Conservation (phyloP, 2,888 invertebrate genomes). For the Chydorus sphaericus region DNA sequence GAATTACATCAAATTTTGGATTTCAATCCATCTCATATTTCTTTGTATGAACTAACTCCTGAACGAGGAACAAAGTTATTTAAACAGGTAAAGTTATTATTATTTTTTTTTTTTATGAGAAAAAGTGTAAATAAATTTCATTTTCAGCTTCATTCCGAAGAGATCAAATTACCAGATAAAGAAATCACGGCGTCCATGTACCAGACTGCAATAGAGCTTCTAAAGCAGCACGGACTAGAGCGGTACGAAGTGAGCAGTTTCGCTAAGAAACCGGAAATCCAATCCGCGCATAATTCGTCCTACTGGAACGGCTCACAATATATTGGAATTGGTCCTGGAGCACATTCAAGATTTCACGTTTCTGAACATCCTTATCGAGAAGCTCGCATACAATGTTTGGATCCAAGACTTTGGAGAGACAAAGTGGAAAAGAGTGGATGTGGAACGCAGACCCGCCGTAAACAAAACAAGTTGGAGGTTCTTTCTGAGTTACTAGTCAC, state of each 20-base stretch:
- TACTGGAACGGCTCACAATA: conserved; percentile 21
- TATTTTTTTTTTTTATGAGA: too few species aligned
- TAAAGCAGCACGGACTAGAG: conserved; percentile 6
- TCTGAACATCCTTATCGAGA: background rate
- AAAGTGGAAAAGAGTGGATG: conserved; percentile 14
- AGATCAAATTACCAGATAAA: conserved; percentile 13
- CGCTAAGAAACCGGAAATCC: conserved; percentile 10
- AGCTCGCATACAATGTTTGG: conserved; percentile 14
- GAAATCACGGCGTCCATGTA: conserved; percentile 16
- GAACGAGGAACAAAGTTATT: conserved; percentile 18
- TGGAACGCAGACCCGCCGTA: conserved; percentile 8
- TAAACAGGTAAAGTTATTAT: conserved; percentile 4
- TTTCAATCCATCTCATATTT: conserved; percentile 5
- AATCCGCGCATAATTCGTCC: conserved; percentile 18
- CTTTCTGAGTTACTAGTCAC: conserved; percentile 10
- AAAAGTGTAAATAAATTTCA: background rate
- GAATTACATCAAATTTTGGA: conserved; percentile 15
- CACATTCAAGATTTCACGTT: conserved; percentile 17
- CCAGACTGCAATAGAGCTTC: conserved; percentile 4
- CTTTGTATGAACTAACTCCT: conserved; percentile 19
- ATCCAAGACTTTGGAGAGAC: conserved; percentile 13
- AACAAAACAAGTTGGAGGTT: conserved; percentile 10
- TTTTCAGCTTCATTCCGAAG: conserved; percentile 9
- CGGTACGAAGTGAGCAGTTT: conserved; percentile 21
- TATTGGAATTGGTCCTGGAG: conserved; percentile 20